Percentiles rank a stretch among this genome's conserved stretches.
Evolutionary conservation across 53 echinoderm and acorn worm genomes (phyloP).

Genomic region (Arbacia lixula): DNA sequence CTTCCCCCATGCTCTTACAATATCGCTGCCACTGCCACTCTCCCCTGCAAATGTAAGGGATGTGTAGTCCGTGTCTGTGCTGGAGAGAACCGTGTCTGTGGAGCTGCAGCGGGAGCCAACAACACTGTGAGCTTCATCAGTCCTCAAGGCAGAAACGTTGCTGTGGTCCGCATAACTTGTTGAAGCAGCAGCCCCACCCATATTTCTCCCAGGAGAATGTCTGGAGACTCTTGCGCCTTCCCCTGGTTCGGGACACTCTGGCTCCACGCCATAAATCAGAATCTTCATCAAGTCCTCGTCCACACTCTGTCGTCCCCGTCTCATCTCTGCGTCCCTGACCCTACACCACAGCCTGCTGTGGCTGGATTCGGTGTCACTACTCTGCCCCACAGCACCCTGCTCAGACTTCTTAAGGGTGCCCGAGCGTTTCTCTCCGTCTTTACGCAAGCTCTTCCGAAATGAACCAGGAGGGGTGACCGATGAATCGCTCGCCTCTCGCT

Average conservation of each 20-base stretch:
- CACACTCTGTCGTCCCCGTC: conserved; percentile 74
- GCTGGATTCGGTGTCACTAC: conserved; percentile 58
- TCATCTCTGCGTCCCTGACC: conserved; percentile 76
- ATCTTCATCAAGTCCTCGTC: conserved; percentile 83
- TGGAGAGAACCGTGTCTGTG: conserved; percentile 75
- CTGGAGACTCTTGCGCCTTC: conserved; percentile 7
- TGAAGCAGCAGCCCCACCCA: not conserved
- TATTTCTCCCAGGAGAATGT: conserved; percentile 34
- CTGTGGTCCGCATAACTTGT: conserved; percentile 22
- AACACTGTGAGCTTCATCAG: conserved; percentile 28
- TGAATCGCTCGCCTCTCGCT: conserved; percentile 76
- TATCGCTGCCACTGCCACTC: conserved; percentile 76
- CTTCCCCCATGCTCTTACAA: conserved; percentile 80
- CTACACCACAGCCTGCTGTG: conserved; percentile 70
- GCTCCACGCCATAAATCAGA: conserved; percentile 75
- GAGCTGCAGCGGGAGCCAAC: conserved; percentile 80
- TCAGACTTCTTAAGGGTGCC: not conserved
- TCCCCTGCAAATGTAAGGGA: conserved; percentile 78
- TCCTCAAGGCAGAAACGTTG: not conserved
- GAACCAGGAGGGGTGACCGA: conserved; percentile 74
- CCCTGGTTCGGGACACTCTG: conserved; percentile 47
- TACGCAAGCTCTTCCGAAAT: conserved; percentile 76
- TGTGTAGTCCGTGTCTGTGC: conserved; percentile 72
- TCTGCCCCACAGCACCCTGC: not conserved
- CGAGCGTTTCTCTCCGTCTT: conserved; percentile 22